Evolutionary conservation across 23 tunicate genomes (phyloP).

Genomic region (Botrylloides violaceus): DNA sequence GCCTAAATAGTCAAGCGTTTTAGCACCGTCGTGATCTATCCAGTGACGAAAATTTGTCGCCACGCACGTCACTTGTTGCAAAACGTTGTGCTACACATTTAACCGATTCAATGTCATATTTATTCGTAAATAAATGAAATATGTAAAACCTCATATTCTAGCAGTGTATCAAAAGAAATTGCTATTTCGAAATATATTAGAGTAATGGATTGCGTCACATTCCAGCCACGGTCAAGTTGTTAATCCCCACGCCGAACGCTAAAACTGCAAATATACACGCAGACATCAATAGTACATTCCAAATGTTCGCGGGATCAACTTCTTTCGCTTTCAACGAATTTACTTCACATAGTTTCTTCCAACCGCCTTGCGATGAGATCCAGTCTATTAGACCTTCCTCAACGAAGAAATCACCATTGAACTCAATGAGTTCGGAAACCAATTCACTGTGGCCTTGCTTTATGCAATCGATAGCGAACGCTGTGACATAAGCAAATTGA

Average conservation of each 20-base stretch:
- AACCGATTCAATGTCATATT: too few relatives aligned
- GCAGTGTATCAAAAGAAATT: too few relatives aligned
- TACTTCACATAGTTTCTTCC: constrained; percentile 31
- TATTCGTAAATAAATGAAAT: too few relatives aligned
- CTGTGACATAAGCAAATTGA: too few relatives aligned
- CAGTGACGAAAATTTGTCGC: too few relatives aligned
- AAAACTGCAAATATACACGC: constrained; percentile 10
- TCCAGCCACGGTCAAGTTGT: constrained; percentile 10
- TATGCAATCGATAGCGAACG: constrained; percentile 65
- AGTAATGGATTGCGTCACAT: not conserved
- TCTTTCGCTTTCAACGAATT: not conserved
- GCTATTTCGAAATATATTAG: too few relatives aligned
- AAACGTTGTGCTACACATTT: too few relatives aligned
- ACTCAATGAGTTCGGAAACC: constrained; percentile 56
- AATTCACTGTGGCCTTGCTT: constrained; percentile 81
- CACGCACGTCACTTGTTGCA: too few relatives aligned
- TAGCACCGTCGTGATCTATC: too few relatives aligned
- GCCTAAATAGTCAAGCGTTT: too few relatives aligned
- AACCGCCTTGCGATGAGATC: constrained; percentile 64
- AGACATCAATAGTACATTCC: constrained; percentile 11
- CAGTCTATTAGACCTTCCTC: constrained; percentile 61
- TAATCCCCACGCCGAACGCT: constrained; percentile 14
- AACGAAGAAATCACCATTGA: constrained; percentile 53
- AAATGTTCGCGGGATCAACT: constrained; percentile 4
- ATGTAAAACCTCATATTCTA: too few relatives aligned